Evolutionary conservation across 2,113 vertebrate species (phyloP).

Genomic region (Grus americana): DNA sequence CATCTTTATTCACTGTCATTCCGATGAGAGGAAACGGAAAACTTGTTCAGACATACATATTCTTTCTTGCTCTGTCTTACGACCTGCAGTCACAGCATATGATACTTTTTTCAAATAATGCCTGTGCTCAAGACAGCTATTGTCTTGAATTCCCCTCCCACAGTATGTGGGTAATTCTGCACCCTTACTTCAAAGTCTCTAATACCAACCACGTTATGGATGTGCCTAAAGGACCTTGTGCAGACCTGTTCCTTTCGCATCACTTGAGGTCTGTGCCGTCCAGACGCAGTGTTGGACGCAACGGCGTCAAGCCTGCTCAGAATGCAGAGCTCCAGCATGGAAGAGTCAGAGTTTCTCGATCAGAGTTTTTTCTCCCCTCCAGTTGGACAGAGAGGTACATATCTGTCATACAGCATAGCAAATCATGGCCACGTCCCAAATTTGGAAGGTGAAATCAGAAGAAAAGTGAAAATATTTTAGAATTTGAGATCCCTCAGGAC

Average conservation of each 20-base stretch:
- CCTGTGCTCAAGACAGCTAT: not conserved
- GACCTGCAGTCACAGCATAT: not conserved
- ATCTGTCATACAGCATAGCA: not conserved
- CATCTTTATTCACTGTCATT: conserved; percentile 42
- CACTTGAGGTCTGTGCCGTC: not conserved
- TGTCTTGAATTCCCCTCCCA: not conserved
- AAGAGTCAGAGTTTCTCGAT: not conserved
- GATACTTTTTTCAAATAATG: not conserved
- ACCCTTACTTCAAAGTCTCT: not conserved
- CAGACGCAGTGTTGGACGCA: not conserved
- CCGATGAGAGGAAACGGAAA: conserved; percentile 13
- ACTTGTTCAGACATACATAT: not conserved
- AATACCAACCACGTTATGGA: rapidly evolving
- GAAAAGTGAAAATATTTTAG: not conserved
- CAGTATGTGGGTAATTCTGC: not conserved
- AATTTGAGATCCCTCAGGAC: not conserved
- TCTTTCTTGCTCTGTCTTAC: not conserved
- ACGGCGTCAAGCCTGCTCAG: not conserved
- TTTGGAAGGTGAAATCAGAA: not conserved
- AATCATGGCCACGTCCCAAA: not conserved
- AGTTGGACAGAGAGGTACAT: not conserved
- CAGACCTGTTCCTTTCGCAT: rapidly evolving
- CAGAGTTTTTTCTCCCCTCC: not conserved
- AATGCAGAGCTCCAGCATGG: not conserved
- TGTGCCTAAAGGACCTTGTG: not conserved